Evolutionary conservation across 2,797 vertebrate species (phyloP).

Genomic region (Acipenser ruthenus): DNA sequence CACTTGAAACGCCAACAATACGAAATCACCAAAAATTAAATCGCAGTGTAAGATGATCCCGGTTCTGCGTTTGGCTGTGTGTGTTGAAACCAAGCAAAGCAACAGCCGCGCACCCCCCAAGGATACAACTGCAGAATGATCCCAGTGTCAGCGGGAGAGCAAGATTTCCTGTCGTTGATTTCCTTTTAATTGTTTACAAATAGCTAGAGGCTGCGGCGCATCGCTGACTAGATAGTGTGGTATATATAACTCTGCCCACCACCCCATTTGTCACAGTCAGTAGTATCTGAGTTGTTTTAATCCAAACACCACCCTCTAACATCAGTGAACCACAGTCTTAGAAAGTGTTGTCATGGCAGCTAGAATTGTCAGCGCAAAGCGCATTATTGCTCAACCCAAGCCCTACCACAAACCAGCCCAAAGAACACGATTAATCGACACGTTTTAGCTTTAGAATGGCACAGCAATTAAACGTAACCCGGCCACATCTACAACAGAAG

Average conservation of each 20-base stretch:
- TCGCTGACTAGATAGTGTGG: not conserved
- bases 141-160: not conserved
- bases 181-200: not conserved
- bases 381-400: not conserved
- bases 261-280: not conserved
- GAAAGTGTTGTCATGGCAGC: conserved; percentile 33
- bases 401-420: not conserved
- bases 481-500: too few relatives aligned
- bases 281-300: conserved; percentile 8
- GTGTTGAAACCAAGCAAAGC: too few relatives aligned
- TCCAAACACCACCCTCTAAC: not conserved
- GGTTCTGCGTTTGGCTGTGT: too few relatives aligned
- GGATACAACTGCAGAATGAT: too few relatives aligned
- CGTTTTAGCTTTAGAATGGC: too few relatives aligned
- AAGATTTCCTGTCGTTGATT: not conserved
- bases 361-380: conserved; percentile 9
- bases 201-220: not conserved
- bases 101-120: too few relatives aligned
- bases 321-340: conserved; percentile 5
- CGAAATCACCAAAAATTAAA: too few relatives aligned
- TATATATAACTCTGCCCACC: not conserved
- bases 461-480: too few relatives aligned
- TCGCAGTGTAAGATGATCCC: too few relatives aligned
- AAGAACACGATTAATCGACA: too few relatives aligned
- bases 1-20: too few relatives aligned